phyloP scores from a whole-genome alignment of 2,113 vertebrate genomes.

The Seriola aureovittata region DNA sequence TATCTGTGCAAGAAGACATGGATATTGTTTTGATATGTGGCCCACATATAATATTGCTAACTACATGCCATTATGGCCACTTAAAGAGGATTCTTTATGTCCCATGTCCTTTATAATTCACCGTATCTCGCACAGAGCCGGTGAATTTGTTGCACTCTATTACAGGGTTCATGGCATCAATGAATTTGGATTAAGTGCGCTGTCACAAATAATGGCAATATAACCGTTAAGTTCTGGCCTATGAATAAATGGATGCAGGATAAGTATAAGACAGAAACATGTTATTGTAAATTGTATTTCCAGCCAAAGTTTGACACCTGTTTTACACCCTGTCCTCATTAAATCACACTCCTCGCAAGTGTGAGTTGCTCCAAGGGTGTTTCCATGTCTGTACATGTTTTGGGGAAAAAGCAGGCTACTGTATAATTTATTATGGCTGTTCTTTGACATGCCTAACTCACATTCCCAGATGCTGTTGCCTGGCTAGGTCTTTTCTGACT shows the following conservation, averaged over 20 bases:
- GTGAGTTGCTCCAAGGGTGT: background rate
- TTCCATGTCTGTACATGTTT: conserved; percentile 12
- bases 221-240: background rate
- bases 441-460: background rate
- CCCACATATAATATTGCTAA: conserved; percentile 30
- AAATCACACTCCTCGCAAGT: conserved; percentile 1
- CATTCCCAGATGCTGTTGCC: background rate
- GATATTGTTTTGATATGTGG: conserved; percentile 17
- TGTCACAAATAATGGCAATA: conserved; percentile 14
- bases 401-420: background rate
- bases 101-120: conserved; percentile 20
- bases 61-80: background rate
- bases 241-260: background rate
- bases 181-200: conserved; percentile 12
- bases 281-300: background rate
- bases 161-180: conserved; percentile 7
- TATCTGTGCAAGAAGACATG: background rate
- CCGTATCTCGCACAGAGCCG: background rate
- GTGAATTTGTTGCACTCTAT: conserved; percentile 14
- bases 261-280: conserved; percentile 7
- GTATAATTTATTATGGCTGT: background rate
- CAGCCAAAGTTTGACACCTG: background rate
- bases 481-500: background rate
- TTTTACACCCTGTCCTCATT: background rate
- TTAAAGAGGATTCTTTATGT: conserved; percentile 27